Evolutionary conservation across 2,888 invertebrate species (phyloP).

Genomic region (Microctonus hyperodae): DNA sequence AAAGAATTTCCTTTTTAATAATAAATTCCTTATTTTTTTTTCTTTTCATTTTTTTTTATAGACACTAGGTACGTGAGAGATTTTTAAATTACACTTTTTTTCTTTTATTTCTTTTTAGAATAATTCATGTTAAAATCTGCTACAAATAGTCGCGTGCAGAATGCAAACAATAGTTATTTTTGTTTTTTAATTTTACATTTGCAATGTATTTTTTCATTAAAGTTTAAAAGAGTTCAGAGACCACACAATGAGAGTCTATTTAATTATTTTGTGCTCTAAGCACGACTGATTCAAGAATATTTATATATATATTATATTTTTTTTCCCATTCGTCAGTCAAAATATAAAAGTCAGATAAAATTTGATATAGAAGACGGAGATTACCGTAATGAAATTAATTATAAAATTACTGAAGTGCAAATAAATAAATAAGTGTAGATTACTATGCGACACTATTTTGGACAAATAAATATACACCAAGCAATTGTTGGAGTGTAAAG

Average conservation of each 20-base stretch:
- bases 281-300: slow-evolving; percentile 22
- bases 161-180: background rate
- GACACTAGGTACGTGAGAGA: slow-evolving; percentile 38
- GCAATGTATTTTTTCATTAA: slow-evolving; percentile 22
- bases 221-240: slow-evolving; percentile 25
- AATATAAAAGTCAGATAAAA: slow-evolving; percentile 1
- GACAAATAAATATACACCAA: slow-evolving; percentile 1
- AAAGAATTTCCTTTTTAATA: slow-evolving; percentile 34
- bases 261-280: slow-evolving; percentile 24
- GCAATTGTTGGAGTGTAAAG: slow-evolving; percentile 10
- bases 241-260: slow-evolving; percentile 26
- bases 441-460: slow-evolving; percentile 18
- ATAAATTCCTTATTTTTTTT: slow-evolving; percentile 45
- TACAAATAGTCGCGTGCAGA: background rate
- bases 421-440: background rate
- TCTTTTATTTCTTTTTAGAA: slow-evolving; percentile 6
- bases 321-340: background rate
- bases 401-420: background rate
- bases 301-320: too few relatives aligned
- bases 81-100: slow-evolving; percentile 29
- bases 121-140: slow-evolving; percentile 12
- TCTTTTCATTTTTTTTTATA: slow-evolving; percentile 42
- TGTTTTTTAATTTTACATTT: slow-evolving; percentile 27
- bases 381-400: too few relatives aligned
- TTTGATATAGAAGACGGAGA: too few relatives aligned